These are phyloP conservation scores for Aptenodytes patagonicus DNA, from an alignment of 2,113 vertebrate species.

Conservation along the genomic window DNA sequence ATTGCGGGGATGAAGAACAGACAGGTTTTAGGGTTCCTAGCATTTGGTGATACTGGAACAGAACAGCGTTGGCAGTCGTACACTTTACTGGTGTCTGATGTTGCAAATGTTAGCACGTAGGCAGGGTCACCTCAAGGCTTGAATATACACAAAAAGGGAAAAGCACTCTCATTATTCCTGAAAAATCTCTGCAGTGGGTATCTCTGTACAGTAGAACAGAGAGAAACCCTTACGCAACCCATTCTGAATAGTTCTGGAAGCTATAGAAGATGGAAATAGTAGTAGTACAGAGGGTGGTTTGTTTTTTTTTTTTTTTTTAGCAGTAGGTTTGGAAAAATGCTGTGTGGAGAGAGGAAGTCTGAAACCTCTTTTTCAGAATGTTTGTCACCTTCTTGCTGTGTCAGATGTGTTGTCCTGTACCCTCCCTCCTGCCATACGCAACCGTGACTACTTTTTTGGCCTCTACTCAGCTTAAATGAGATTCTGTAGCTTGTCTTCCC, in stretches of 20 bases:
- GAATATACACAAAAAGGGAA: neutral
- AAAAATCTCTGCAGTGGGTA: neutral
- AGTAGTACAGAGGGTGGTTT: neutral
- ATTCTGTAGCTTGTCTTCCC: neutral
- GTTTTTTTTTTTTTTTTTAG: neutral
- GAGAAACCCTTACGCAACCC: neutral
- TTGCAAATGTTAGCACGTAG: neutral
- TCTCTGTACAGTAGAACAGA: neutral
- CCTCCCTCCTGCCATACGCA: neutral
- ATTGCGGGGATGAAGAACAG: neutral
- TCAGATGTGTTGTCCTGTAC: neutral
- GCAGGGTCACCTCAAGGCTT: neutral
- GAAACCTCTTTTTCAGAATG: neutral
- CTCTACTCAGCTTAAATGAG: neutral
- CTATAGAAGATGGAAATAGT: neutral
- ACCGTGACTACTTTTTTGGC: neutral
- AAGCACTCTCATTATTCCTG: too few species aligned
- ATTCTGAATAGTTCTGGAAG: neutral
- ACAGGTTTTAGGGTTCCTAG: fast-evolving
- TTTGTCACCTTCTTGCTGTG: neutral
- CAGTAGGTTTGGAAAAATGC: neutral
- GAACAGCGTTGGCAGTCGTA: neutral
- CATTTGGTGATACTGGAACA: neutral
- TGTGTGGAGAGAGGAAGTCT: neutral
- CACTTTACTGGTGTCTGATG: neutral